These are phyloP conservation scores for Agapetus fuscipes DNA, from an alignment of 2,888 invertebrate species.

Conservation along the genomic window DNA sequence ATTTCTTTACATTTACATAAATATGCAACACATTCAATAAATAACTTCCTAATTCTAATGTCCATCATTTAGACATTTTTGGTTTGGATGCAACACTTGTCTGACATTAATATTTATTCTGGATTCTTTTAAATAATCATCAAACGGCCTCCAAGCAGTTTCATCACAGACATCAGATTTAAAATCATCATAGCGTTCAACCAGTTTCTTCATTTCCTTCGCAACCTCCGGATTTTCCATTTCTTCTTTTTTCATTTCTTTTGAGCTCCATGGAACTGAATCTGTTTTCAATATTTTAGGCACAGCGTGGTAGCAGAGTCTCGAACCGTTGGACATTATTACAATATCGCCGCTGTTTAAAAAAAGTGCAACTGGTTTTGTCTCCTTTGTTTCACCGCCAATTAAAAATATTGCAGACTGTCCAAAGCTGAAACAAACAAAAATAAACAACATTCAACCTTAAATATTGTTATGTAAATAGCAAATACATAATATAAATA, in stretches of 20 bases:
- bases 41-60: neutral
- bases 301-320: conserved; percentile 88
- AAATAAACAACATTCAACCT: too few relatives aligned
- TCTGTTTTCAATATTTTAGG: conserved; percentile 65
- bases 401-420: conserved; percentile 90
- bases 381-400: conserved; percentile 65
- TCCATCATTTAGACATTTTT: conserved; percentile 28
- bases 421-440: conserved; percentile 67
- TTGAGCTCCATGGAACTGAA: conserved; percentile 38
- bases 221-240: neutral
- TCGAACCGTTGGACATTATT: conserved; percentile 77
- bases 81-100: conserved; percentile 67
- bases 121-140: conserved; percentile 55
- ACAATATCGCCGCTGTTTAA: conserved; percentile 85
- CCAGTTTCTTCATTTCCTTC: conserved; percentile 26
- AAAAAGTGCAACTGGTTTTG: conserved; percentile 59
- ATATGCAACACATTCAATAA: neutral
- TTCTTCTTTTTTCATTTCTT: conserved; percentile 3
- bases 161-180: conserved; percentile 24
- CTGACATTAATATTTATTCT: conserved; percentile 92
- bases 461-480: too few relatives aligned
- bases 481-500: conserved; percentile 5
- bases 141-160: conserved; percentile 44
- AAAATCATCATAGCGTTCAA: too few relatives aligned
- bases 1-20: neutral